Base-by-base conservation (phyloP, 2,113 vertebrate species). In the Gymnogyps californianus region DNA sequence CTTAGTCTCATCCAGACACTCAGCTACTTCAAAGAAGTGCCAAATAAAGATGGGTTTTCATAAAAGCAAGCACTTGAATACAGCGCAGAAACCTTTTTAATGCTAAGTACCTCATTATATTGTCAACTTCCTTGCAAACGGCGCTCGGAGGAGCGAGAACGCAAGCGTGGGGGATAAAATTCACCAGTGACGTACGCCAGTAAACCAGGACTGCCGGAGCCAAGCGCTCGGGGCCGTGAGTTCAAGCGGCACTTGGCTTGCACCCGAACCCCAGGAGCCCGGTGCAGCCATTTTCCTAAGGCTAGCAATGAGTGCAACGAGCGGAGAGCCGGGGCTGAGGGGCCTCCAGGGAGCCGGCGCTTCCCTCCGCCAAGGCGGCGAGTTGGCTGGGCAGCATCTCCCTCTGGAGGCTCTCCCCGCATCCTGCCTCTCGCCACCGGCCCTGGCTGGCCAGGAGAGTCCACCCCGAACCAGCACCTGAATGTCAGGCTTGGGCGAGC, bases 301-400 rank as follows among this genome's bases (percentile, higher is more conserved):
- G 31, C 42, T 13, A 57, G n/a, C 58, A n/a, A 55, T 26, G 16
- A 57, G 13, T 47, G 44, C 19, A 16, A n/a, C 8, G 14, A 74
- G 52, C 16, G 28, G 31, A 62, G 34, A 57, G n/a, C 5, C 3
- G 2, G 52, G 24, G 36, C 22, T 25, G 28, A 16, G 18, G 21
- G 22, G 22, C 22, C 34, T 52, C 34, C 38, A 22, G 34, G 15
- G 34, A 67, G 38, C 17, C 1, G 1, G 44, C 3, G 6, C n/a
- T 34, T 46, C 47, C 26, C 24, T 5, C 2, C 0, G 0, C 78
- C 38, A 29, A 38, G 38, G n/a, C 5, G 0, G 20, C 1, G 6
- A 16, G 52, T 62, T 89, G 0, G 0, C 64, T 42, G 83, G 69
- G 89, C 55, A 96, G 78, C 84, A 72, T 87, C 87, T 95, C 87